Base-by-base conservation (phyloP, 92 coral and sea anemone species). In the Pocillopora meandrina region DNA sequence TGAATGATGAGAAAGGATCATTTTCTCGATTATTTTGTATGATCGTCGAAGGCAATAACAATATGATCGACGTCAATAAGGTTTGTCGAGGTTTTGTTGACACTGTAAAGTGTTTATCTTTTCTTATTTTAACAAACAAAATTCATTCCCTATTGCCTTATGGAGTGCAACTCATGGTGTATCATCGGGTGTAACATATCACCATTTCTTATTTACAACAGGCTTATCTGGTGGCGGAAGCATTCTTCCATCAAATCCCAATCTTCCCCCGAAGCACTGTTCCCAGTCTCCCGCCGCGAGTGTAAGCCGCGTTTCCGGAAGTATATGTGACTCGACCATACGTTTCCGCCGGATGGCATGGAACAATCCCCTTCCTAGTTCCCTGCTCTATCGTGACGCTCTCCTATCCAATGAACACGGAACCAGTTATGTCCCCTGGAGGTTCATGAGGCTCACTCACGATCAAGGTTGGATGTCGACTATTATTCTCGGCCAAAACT, bases 281-380 rank as follows among this genome's bases (percentile, higher is more conserved):
- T 86, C 82, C 87, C 87, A 85, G 81, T 86, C 94, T 47, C 77
- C 86, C 10, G 76, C 86, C 8, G 93, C 90, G 56, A 95, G 96
- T 78, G 33, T 84, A 74, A 90, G 93, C 18, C 31, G 55, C 14
- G 96, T 89, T 34, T 35, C 75, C 21, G 98, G 96, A 21, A 90
- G 94, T 65, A 64, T 91, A 66, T 95, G 98, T 60, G 89, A 95
- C 80, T 72, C 88, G 34, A 71, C 84, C n/a, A 34, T 90, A 49
- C 88, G 90, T 71, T 95, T 95, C 83, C 93, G 95, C 62, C 94
- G 98, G 65, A 66, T 95, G 76, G 79, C 98, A 1, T 95, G 96
- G 96, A 95, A 95, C 86, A 65, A 89, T 11, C 90, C 92, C 11
- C 61, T 68, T 49, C 98, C 98, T 17, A 63, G 75, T 31, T 91